A percentile compares a stretch with the other conserved stretches of the same genome.
Conservation (phyloP, 2,888 invertebrate species). For the Seira musarum region DNA sequence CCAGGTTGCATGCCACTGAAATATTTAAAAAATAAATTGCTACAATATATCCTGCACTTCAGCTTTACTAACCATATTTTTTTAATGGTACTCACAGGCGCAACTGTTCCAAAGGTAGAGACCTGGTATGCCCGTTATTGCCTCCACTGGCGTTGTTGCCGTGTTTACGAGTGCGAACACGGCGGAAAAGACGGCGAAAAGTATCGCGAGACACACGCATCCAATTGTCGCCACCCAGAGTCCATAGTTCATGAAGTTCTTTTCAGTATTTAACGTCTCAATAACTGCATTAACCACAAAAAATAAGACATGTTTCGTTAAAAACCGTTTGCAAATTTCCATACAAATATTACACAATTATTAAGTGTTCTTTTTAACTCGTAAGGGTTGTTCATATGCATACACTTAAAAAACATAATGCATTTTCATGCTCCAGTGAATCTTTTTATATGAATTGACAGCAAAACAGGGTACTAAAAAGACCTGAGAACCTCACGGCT, state of each 20-base stretch:
- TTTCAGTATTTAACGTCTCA: slow-evolving; percentile 78
- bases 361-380: not conserved
- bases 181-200: slow-evolving; percentile 78
- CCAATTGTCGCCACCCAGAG: slow-evolving; percentile 85
- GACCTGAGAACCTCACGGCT: too few relatives aligned
- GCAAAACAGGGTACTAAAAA: too few relatives aligned
- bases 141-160: slow-evolving; percentile 81
- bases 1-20: slow-evolving; percentile 82
- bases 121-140: slow-evolving; percentile 80
- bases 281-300: slow-evolving; percentile 76
- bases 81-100: slow-evolving; percentile 80
- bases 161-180: slow-evolving; percentile 86
- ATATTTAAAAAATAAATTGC: not conserved
- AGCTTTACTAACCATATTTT: slow-evolving; percentile 8
- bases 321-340: too few relatives aligned
- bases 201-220: slow-evolving; percentile 80
- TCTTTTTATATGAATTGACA: slow-evolving; percentile 27
- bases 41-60: not conserved
- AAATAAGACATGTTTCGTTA: slow-evolving; percentile 15
- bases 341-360: too few relatives aligned
- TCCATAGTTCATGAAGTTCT: slow-evolving; percentile 79
- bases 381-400: not conserved
- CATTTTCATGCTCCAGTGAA: slow-evolving; percentile 55
- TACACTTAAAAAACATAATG: not conserved
- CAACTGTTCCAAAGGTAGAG: slow-evolving; percentile 84